Percentiles rank a stretch among this genome's conserved stretches.
Evolutionary conservation across 1,140 invertebrate genomes (phyloP).

Genomic region (Muscidifurax raptorellus): DNA sequence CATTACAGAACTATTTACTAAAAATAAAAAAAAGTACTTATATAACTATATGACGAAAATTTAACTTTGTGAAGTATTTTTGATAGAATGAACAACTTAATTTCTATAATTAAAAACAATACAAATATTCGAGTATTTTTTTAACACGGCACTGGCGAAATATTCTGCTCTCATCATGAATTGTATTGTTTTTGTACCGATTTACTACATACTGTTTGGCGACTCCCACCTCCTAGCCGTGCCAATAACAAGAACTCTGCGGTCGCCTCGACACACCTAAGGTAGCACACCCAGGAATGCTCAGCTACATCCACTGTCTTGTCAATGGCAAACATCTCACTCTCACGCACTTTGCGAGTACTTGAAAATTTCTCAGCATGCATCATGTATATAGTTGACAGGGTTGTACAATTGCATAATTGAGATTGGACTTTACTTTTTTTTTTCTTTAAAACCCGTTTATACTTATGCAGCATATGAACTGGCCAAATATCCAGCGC

Average conservation of each 20-base stretch:
- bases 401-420: constrained; percentile 38
- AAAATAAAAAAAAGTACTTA: not conserved
- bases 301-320: constrained; percentile 59
- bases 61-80: not conserved
- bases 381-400: constrained; percentile 42
- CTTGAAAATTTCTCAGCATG: constrained; percentile 42
- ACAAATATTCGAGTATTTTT: not conserved
- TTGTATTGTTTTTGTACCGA: constrained; percentile 48
- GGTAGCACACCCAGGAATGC: constrained; percentile 56
- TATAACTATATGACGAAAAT: not conserved
- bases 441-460: constrained; percentile 26
- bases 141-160: not conserved
- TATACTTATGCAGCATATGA: constrained; percentile 13
- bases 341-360: constrained; percentile 41
- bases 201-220: constrained; percentile 63
- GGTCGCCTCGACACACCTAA: constrained; percentile 52
- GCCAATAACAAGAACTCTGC: constrained; percentile 62
- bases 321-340: constrained; percentile 57
- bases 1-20: not conserved
- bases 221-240: constrained; percentile 59
- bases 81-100: not conserved
- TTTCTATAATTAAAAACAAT: constrained; percentile 29
- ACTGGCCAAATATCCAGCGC: constrained; percentile 29
- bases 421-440: constrained; percentile 27
- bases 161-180: constrained; percentile 25